Percentiles rank a stretch among this genome's conserved stretches.
Conservation (phyloP, 2,888 invertebrate species). For the Oligia latruncula region DNA sequence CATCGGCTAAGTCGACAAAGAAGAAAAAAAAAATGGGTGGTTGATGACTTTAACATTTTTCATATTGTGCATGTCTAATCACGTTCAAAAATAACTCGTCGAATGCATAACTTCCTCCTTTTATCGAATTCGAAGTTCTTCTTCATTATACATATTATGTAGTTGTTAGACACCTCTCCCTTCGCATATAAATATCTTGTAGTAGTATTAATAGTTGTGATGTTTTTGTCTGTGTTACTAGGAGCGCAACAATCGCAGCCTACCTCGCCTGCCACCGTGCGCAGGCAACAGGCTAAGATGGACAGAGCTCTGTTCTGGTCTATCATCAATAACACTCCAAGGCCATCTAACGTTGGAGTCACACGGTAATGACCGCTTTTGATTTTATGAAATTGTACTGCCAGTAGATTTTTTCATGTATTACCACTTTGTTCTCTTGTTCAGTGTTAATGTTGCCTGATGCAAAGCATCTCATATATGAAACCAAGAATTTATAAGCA, state of each 20-base stretch:
- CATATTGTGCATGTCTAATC: slow-evolving; percentile 2
- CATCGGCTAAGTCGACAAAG: neutral
- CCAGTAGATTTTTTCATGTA: no score
- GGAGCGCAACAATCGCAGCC: slow-evolving; percentile 48
- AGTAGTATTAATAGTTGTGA: neutral
- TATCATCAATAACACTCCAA: slow-evolving; percentile 66
- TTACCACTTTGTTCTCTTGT: neutral
- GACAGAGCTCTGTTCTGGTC: slow-evolving; percentile 77
- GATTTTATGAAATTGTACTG: neutral
- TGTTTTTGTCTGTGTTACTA: slow-evolving; percentile 26
- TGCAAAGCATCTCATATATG: no score
- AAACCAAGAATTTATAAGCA: no score
- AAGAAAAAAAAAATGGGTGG: neutral
- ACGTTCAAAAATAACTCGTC: neutral
- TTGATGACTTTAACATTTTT: slow-evolving; percentile 14
- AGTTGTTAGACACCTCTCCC: neutral
- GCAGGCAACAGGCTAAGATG: slow-evolving; percentile 60
- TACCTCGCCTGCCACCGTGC: slow-evolving; percentile 40
- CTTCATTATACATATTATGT: neutral
- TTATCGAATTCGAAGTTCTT: neutral
- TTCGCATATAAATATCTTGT: no score
- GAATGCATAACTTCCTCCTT: neutral
- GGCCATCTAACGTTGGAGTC: slow-evolving; percentile 33
- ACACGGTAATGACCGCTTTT: slow-evolving; percentile 29
- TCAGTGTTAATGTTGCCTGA: neutral